Percentiles rank a stretch among this genome's conserved stretches.
These are phyloP conservation scores for Labroides dimidiatus DNA, from an alignment of 2,797 vertebrate species.

Conservation along the genomic window DNA sequence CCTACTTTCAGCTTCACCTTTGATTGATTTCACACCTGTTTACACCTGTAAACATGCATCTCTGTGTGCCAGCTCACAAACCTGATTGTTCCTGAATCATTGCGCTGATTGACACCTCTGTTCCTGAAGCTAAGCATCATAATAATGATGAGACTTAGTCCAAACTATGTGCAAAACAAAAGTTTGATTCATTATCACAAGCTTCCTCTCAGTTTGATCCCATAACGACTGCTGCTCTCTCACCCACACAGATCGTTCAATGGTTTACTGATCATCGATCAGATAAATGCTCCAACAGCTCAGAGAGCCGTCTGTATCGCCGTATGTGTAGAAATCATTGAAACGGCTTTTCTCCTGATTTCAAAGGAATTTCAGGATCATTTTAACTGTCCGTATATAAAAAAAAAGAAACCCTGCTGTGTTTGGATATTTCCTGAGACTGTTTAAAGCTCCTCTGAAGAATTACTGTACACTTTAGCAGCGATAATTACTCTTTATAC, in stretches of 20 bases:
- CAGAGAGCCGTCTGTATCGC: background rate
- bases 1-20: too few relatives aligned
- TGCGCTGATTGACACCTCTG: too few relatives aligned
- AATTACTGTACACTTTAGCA: too few relatives aligned
- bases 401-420: too few relatives aligned
- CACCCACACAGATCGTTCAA: slow-evolving; percentile 6
- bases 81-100: too few relatives aligned
- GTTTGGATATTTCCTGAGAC: background rate
- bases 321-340: background rate
- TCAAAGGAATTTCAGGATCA: background rate
- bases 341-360: background rate
- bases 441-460: too few relatives aligned
- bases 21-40: background rate
- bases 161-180: background rate
- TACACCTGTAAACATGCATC: background rate
- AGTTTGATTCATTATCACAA: background rate
- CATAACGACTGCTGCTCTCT: background rate
- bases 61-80: too few relatives aligned
- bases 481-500: too few relatives aligned
- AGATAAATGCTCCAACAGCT: background rate
- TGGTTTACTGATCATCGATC: background rate
- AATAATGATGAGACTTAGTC: too few relatives aligned
- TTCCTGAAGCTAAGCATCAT: too few relatives aligned
- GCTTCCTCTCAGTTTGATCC: background rate
- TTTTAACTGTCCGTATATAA: background rate